Evolutionary conservation across 2,113 vertebrate species (phyloP).

Genomic region (Petroica traversi): DNA sequence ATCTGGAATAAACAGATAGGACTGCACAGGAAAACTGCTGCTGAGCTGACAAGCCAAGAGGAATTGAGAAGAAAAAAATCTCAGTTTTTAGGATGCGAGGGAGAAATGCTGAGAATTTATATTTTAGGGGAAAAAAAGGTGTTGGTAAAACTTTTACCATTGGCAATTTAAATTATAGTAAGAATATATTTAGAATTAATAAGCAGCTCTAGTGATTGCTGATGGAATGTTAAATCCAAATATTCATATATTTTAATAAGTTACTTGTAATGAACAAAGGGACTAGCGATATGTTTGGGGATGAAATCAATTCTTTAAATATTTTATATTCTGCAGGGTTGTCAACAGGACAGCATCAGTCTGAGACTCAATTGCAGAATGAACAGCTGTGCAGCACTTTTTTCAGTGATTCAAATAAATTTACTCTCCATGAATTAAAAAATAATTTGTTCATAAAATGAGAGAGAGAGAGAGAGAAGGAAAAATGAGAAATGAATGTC

Average conservation of each 20-base stretch:
- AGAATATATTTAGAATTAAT: not conserved
- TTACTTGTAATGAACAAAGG: not conserved
- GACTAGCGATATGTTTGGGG: not conserved
- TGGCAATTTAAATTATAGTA: constrained; percentile 5
- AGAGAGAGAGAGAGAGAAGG: not conserved
- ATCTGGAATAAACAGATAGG: not conserved
- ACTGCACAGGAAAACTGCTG: not conserved
- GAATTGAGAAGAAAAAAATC: not conserved
- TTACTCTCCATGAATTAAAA: not conserved
- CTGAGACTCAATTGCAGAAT: constrained; percentile 4
- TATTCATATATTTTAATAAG: not conserved
- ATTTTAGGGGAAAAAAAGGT: not conserved
- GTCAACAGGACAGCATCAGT: not conserved
- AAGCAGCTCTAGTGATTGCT: not conserved
- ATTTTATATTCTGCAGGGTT: not conserved
- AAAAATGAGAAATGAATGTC: not conserved
- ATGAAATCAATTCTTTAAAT: constrained; percentile 9
- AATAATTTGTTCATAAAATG: not conserved
- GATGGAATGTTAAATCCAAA: not conserved
- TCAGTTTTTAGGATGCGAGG: not conserved
- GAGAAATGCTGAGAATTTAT: not conserved
- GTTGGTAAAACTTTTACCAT: not conserved
- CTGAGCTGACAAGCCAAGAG: not conserved
- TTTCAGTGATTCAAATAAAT: not conserved
- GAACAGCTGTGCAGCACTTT: not conserved